Percentiles rank a stretch among this genome's conserved stretches.
Evolutionary conservation across 1,140 invertebrate genomes (phyloP).

Genomic region (Mizuhopecten yessoensis): DNA sequence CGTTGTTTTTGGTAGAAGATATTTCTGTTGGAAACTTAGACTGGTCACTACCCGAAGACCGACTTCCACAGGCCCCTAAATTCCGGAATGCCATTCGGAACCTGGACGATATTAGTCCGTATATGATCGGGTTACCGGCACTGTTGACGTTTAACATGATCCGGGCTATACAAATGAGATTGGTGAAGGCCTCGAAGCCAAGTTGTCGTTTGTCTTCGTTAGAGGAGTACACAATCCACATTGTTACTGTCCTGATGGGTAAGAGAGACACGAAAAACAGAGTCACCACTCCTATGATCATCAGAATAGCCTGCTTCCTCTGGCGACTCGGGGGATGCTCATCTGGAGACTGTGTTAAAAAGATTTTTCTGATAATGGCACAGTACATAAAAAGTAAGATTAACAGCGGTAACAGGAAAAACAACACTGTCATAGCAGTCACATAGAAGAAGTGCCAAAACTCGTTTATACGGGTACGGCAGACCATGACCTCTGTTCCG

Average conservation of each 20-base stretch:
- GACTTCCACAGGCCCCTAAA: not conserved
- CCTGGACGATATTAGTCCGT: constrained; percentile 78
- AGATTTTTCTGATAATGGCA: constrained; percentile 63
- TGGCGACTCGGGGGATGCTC: constrained; percentile 50
- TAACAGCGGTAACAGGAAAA: constrained; percentile 67
- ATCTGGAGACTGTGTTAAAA: not conserved
- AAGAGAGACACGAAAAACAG: constrained; percentile 95
- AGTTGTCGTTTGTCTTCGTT: constrained; percentile 87
- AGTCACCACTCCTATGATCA: constrained; percentile 94
- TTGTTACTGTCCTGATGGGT: constrained; percentile 92
- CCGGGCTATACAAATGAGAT: constrained; percentile 91
- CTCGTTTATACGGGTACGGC: constrained; percentile 58
- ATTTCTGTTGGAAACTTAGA: not conserved
- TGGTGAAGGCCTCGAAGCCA: constrained; percentile 92
- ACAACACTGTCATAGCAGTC: constrained; percentile 61
- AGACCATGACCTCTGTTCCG: constrained; percentile 63
- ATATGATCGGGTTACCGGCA: constrained; percentile 79
- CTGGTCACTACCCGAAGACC: not conserved
- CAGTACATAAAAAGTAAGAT: constrained; percentile 69
- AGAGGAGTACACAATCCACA: constrained; percentile 86
- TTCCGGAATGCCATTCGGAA: constrained; percentile 74
- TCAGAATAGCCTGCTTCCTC: constrained; percentile 88
- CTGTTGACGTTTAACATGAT: constrained; percentile 79
- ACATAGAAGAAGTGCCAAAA: constrained; percentile 64
- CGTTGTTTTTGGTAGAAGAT: not conserved